Conservation (phyloP, 2,113 vertebrate genomes). For the Butorides virescens region DNA sequence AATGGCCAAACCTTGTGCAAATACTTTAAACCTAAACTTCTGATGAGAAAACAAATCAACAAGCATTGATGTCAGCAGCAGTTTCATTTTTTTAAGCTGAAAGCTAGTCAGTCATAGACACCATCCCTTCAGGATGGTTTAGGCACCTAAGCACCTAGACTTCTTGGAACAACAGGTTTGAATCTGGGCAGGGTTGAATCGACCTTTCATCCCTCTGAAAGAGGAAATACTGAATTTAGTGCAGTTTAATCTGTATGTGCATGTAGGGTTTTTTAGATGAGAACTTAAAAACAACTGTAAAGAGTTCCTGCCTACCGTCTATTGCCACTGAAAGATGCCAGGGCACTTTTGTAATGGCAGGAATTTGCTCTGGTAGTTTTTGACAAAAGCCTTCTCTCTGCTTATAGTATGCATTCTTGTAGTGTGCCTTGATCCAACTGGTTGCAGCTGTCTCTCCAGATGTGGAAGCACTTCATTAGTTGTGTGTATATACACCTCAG, state of each 20-base stretch:
- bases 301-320: not conserved
- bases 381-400: constrained; percentile 2
- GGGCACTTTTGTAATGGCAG: not conserved
- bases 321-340: not conserved
- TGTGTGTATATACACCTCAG: not conserved
- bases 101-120: constrained; percentile 62
- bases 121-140: constrained; percentile 41
- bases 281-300: constrained; percentile 12
- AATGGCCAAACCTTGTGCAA: constrained; percentile 66
- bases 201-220: constrained; percentile 53
- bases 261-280: constrained; percentile 21
- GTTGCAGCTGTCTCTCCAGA: constrained; percentile 5
- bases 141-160: constrained; percentile 44
- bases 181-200: constrained; percentile 55
- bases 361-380: constrained; percentile 21
- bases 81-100: constrained; percentile 38
- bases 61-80: constrained; percentile 54
- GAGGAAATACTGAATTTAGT: constrained; percentile 40
- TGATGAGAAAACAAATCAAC: constrained; percentile 62
- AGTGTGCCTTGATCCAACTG: not conserved
- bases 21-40: constrained; percentile 60
- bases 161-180: constrained; percentile 56
- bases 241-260: constrained; percentile 3
- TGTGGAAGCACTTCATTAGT: constrained; percentile 7
- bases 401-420: not conserved